Evolutionary conservation across 2,797 vertebrate genomes (phyloP), one percentile per base, ranked within the genome.

Genomic region (Miichthys miiuy): DNA sequence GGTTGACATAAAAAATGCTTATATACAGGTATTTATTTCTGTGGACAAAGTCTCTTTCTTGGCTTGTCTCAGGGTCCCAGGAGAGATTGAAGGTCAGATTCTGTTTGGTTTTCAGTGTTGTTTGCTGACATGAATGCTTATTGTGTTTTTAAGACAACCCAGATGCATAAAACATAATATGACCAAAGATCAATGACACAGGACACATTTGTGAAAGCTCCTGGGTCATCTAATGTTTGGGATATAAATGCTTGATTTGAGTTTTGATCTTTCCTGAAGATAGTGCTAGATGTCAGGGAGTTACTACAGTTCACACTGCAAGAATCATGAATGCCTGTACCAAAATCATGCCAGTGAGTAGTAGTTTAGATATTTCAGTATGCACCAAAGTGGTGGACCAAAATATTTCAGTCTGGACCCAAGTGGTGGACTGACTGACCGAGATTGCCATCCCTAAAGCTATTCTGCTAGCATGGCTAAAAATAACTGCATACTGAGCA

Each of bases 71-170:
- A 10, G n/a, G 41, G 27, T 56, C 18, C 16, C 13, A 12, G n/a
- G 41, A 21, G n/a, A 65, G 56, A 21, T 57, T 51, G 57, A 46
- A 51, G 67, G n/a, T 57, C 18, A 9, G 60, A 60, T 66, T 69
- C 17, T 21, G 0, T 13, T 21, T 54, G 34, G 52, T 9, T 56
- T 61, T 62, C 13, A 1, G 12, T 38, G 16, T 57, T 21, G 16
- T 34, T 12, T 38, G 13, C 7, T 58, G n/a, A 48, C 55, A 55
- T n/a, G 12, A 23, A 54, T 61, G 7, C 6, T 10, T 34, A 1
- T 48, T 3, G 0, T 64, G 21, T 44, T n/a, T 57, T 20, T 47
- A 18, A 18, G 4, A 67, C 7, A 18, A 27, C 1, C 4, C 23
- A 6, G 18, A 17, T 25, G 46, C 23, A 25, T 6, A 48, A 52